phyloP scores from a whole-genome alignment of 2,113 vertebrate genomes.

The Eudyptes chrysolophus region DNA sequence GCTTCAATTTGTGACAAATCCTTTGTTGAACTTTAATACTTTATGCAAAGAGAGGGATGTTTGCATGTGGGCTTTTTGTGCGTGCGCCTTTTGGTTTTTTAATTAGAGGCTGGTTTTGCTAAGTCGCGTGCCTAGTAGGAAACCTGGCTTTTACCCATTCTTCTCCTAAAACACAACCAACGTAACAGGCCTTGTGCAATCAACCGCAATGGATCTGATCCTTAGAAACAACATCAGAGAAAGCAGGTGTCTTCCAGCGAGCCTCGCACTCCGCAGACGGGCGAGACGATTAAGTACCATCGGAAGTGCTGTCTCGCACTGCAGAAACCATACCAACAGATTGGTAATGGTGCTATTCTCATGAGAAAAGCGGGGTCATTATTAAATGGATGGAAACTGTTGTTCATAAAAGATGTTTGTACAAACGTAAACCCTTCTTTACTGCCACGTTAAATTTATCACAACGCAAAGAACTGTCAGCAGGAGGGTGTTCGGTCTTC shows the following conservation, averaged over 20 bases:
- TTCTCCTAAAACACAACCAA: slow-evolving; percentile 19
- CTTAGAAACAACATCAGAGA: slow-evolving; percentile 68
- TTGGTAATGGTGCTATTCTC: slow-evolving; percentile 71
- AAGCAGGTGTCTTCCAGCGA: slow-evolving; percentile 72
- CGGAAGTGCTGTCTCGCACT: slow-evolving; percentile 57
- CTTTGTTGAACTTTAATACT: background rate
- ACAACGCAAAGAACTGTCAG: slow-evolving; percentile 65
- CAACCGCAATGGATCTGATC: slow-evolving; percentile 2
- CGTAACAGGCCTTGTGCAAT: background rate
- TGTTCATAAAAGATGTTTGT: slow-evolving; percentile 62
- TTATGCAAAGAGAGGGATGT: slow-evolving; percentile 3
- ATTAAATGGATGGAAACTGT: slow-evolving; percentile 77
- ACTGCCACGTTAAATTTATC: slow-evolving; percentile 71
- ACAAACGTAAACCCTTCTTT: slow-evolving; percentile 57
- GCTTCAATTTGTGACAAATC: background rate
- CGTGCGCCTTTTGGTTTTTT: background rate
- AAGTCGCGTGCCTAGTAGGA: background rate
- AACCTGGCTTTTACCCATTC: background rate
- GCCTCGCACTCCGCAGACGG: slow-evolving; percentile 65
- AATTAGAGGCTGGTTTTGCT: background rate
- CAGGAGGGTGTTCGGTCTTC: slow-evolving; percentile 13
- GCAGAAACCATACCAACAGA: slow-evolving; percentile 62
- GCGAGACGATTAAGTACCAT: slow-evolving; percentile 56
- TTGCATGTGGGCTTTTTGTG: background rate
- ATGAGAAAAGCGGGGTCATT: slow-evolving; percentile 71